Percentiles rank a stretch among this genome's conserved stretches.
Evolutionary conservation across 2,888 invertebrate species (phyloP).

Genomic region (Scaptomyza tumidula): DNA sequence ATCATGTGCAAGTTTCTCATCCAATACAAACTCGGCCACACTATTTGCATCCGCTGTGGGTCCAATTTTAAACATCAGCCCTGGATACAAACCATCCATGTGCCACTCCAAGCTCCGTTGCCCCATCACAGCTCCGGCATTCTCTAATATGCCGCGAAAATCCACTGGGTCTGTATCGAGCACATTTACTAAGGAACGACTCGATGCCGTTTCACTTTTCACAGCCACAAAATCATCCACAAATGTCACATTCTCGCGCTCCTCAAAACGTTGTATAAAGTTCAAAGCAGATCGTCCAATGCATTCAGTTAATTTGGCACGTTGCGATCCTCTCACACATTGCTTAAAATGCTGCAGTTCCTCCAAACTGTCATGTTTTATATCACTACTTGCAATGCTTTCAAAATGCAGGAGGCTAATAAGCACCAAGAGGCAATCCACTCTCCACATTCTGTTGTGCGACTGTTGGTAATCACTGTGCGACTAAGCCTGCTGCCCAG

Average conservation of each 20-base stretch:
- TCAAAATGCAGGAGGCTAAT: conserved; percentile 31
- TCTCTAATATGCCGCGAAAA: conserved; percentile 89
- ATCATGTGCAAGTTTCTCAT: conserved; percentile 84
- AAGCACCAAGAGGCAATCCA: conserved; percentile 30
- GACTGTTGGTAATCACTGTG: conserved; percentile 4
- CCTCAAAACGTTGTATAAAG: conserved; percentile 88
- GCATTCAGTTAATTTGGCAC: conserved; percentile 87
- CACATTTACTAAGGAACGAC: conserved; percentile 88
- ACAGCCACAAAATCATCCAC: conserved; percentile 88
- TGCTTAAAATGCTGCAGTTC: conserved; percentile 80
- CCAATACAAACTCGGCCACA: conserved; percentile 90
- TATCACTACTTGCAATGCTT: conserved; percentile 42
- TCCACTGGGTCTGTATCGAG: conserved; percentile 91
- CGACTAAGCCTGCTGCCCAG: conserved; percentile 69
- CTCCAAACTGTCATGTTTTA: conserved; percentile 48
- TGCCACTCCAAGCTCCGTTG: conserved; percentile 91
- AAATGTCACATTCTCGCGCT: conserved; percentile 88
- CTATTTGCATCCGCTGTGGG: conserved; percentile 90
- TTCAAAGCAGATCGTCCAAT: conserved; percentile 89
- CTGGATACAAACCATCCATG: conserved; percentile 90
- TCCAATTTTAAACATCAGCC: conserved; percentile 90
- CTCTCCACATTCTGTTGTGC: conserved; percentile 41
- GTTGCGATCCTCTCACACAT: conserved; percentile 85
- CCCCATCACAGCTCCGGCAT: conserved; percentile 88
- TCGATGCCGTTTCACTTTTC: conserved; percentile 87